A percentile compares a stretch with the other conserved stretches of the same genome.
Conservation (phyloP, 2,888 invertebrate genomes). For the Drosophila eohydei region DNA sequence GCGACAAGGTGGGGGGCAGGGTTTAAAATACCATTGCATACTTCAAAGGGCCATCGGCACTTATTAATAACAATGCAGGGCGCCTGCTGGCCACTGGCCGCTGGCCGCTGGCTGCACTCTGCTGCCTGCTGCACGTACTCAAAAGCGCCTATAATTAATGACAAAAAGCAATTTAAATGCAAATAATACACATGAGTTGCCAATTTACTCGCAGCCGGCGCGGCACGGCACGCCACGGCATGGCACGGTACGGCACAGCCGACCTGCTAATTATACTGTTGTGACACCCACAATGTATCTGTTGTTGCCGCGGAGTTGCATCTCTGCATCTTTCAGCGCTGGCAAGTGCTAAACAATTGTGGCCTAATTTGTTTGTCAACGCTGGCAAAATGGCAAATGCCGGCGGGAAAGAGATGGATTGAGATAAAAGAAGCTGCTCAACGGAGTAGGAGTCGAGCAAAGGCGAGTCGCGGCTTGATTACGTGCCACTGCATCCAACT, state of each 20-base stretch:
- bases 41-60: conserved; percentile 44
- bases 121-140: conserved; percentile 31
- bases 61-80: conserved; percentile 46
- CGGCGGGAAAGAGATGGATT: conserved; percentile 11
- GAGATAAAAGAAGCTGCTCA: background rate
- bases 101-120: background rate
- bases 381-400: conserved; percentile 23
- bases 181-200: conserved; percentile 48
- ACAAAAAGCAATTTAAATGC: conserved; percentile 47
- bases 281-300: conserved; percentile 27
- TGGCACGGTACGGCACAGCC: background rate
- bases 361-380: conserved; percentile 67
- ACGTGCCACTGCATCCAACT: conserved; percentile 48
- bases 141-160: conserved; percentile 49
- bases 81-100: conserved; percentile 1
- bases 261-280: conserved; percentile 41
- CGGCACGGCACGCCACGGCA: background rate
- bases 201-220: conserved; percentile 28
- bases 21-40: conserved; percentile 35
- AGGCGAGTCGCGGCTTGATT: conserved; percentile 40
- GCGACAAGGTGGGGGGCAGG: background rate
- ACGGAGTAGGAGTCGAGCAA: background rate
- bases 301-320: conserved; percentile 4
- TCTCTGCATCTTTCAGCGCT: conserved; percentile 18
- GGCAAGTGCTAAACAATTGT: conserved; percentile 54